Evolutionary conservation across 2,113 vertebrate genomes (phyloP), one percentile per base, ranked within the genome.

Genomic region (Manacus vitellinus): DNA sequence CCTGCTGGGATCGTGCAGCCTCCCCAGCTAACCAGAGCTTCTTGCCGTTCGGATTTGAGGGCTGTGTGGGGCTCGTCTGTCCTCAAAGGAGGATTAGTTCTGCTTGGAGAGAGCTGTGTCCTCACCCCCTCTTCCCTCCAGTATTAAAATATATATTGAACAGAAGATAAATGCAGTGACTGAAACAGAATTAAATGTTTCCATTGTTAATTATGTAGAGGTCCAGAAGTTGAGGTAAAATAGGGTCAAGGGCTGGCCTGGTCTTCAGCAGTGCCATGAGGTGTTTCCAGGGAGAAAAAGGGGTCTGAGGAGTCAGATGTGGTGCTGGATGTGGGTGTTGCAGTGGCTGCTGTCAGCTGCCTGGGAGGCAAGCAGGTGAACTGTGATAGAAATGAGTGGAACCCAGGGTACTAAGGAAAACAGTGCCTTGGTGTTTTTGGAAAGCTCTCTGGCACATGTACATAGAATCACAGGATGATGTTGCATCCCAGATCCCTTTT

Each of bases 1-100:
- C 85, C 65, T 54, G 82, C 82, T 55, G 92, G 59, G 85, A 39
- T 24, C 33, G 56, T 9, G 49, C 61, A 37, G 49, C 79, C 67
- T 79, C 75, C 72, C 59, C 59, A 28, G 78, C 74, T 70, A 46
- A 33, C 21, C 74, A 12, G 80, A 65, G 37, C 58, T 49, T 28
- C 76, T 91, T 20, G 65, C 44, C 0, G 1, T 18, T 83, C 0
- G 5, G 56, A 24, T 75, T n/a, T 2, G 58, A 71, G 63, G 68
- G 65, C 65, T 65, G 70, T 15, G 70, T 49, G 91, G 76, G 86
- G 71, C 43, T 91, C 0, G 1, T 49, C 76, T 3, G 1, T 82
- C 74, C 88, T 91, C 88, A 73, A 72, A 84, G 66, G 83, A 73
- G 84, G 94, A 92, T 94, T 96, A 96, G 88, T 95, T 97, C 91